Percentiles rank a stretch among this genome's conserved stretches.
phyloP scores from a whole-genome alignment of 2,113 vertebrate genomes.

The Sciurus niger region DNA sequence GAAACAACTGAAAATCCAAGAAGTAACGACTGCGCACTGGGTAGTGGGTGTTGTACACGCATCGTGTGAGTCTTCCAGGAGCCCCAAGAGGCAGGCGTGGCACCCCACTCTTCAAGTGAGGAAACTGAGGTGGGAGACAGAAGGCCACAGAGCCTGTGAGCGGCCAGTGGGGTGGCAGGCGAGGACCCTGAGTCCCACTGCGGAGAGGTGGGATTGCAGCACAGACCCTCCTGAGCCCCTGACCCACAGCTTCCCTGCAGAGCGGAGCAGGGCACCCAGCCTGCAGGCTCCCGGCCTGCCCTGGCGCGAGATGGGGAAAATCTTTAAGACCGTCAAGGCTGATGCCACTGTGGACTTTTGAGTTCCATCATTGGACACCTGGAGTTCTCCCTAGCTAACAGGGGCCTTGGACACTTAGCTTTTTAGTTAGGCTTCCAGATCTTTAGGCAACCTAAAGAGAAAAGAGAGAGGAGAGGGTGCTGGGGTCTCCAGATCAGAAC shows the following conservation, averaged over 20 bases:
- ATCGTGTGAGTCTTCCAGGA: background rate
- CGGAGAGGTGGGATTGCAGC: background rate
- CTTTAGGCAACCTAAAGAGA: constrained; percentile 89
- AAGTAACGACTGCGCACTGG: background rate
- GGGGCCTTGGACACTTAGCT: constrained; percentile 92
- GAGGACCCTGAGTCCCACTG: background rate
- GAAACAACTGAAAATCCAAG: constrained; percentile 51
- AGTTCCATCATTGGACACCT: constrained; percentile 81
- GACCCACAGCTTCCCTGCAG: background rate
- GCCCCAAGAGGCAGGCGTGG: background rate
- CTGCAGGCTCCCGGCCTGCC: background rate
- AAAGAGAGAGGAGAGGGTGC: background rate
- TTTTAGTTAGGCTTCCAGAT: constrained; percentile 92
- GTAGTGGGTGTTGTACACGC: background rate
- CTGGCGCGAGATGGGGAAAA: background rate
- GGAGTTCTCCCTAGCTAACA: constrained; percentile 91
- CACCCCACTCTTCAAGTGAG: background rate
- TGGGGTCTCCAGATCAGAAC: background rate
- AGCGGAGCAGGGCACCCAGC: background rate
- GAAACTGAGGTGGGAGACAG: background rate
- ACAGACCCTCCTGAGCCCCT: background rate
- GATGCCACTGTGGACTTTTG: background rate
- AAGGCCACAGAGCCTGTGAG: background rate
- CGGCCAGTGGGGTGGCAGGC: background rate
- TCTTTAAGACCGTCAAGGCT: background rate